Evolutionary conservation across 2,888 invertebrate genomes (phyloP).

Genomic region (Conomelus anceps): DNA sequence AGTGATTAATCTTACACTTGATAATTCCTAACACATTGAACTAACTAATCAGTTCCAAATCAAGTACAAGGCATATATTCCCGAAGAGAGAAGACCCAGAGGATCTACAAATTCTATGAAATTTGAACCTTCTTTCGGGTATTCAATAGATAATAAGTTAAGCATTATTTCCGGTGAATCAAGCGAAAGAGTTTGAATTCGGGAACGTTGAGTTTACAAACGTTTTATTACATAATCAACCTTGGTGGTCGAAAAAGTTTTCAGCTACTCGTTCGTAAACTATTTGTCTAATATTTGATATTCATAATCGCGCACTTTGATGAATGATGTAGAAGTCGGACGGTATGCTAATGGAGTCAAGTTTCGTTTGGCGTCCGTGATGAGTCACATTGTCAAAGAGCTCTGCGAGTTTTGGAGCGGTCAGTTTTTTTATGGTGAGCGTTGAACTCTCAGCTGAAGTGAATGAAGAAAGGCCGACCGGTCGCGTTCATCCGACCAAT

Average conservation of each 20-base stretch:
- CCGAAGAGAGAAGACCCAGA: too few species aligned
- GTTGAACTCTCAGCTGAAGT: neutral
- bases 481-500: neutral
- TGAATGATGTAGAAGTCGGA: neutral
- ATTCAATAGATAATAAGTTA: too few species aligned
- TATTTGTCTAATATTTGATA: neutral
- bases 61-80: too few species aligned
- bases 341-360: neutral
- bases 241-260: neutral
- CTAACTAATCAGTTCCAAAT: too few species aligned
- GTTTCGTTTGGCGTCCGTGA: neutral
- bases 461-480: neutral
- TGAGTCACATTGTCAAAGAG: neutral
- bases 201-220: too few species aligned
- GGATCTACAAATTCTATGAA: too few species aligned
- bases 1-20: too few species aligned
- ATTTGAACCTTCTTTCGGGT: too few species aligned
- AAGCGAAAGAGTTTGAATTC: too few species aligned
- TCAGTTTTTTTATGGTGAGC: neutral
- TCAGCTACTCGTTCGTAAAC: neutral
- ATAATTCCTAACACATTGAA: too few species aligned
- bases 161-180: too few species aligned
- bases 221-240: neutral
- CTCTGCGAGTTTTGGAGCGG: neutral
- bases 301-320: neutral